Evolutionary conservation across 2,888 invertebrate species (phyloP), one percentile per base, ranked within the genome.

Genomic region (Morpho deidamia): DNA sequence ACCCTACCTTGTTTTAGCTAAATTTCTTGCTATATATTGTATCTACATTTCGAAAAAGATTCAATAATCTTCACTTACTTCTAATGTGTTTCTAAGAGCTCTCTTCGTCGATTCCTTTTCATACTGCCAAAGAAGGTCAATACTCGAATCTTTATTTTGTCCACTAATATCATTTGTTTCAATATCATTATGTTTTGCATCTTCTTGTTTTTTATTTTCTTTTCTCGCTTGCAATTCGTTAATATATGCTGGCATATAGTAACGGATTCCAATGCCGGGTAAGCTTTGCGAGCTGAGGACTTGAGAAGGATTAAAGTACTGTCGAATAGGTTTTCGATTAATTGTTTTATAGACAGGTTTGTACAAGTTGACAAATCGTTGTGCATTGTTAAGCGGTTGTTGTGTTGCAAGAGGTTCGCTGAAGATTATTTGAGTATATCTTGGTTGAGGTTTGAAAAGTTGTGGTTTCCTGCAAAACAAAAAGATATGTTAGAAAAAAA

Each of bases 331-430:
- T 52, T 69, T 59, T 8, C 70, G 74, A 43, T 71, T 69, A 8
- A 74, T 64, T 5, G 76, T 70, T 58, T 71, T 71, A 37, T 72
- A 70, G 34, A 57, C 68, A 1, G 85, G 84, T 38, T 73, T 64
- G 65, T 90, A 90, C 0, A 83, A 72, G 69, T 81, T 87, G 62
- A 81, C 88, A 60, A 90, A 88, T 5, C 78, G 74, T 66, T 87
- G 84, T 0, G 81, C 89, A 51, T 74, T 86, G 70, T 69, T 88
- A 4, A 75, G 66, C 8, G 79, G 73, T 44, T 63, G 64, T 7
- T 71, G 72, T 0, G 74, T 58, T 2, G 72, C 62, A 7, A 61
- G 47, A 14, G 71, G 68, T 2, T 68, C 59, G 59, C 74, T 77
- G 71, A 73, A 82, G 10, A 77, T 67, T 10, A 87, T 67, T 58